Base-by-base conservation (phyloP, 2,113 vertebrate species). In the Rissa tridactyla region DNA sequence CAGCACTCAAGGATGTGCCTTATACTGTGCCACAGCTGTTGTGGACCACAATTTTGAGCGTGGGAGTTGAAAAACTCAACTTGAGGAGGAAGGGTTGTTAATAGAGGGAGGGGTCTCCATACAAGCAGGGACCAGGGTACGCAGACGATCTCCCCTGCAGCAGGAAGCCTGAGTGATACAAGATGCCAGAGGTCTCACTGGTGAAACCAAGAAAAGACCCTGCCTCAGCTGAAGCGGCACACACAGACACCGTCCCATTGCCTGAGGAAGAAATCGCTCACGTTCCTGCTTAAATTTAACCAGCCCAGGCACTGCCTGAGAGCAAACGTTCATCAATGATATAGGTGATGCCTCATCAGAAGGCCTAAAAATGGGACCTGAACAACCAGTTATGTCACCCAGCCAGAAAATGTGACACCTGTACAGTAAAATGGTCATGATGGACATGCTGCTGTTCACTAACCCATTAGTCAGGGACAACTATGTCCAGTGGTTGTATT, bases 161-260 rank as follows among this genome's bases (percentile, higher is more conserved):
- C 27, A 36, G 47, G 17, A 86, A 83, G 71, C 13, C 51, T 1
- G 4, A 38, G 46, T 8, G 25, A 40, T 4, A 11, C 0, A 1
- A 78, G 15, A 32, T 27, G 77, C 25, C 46, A 80, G 47, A 82
- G 42, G 12, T 18, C 22, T 38, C 54, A 20, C 17, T 16, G 36
- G 8, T 19, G 58, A 81, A 38, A 73, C 18, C 65, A 80, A 64
- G 40, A 13, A 36, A 47, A 72, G 49, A 38, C 17, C 23, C 11
- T 12, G 36, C 13, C 57, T 5, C 30, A 88, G 57, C 32, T 54
- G 14, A 42, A 64, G 18, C 1, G 79, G 25, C 34, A 87, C 34
- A 36, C 62, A 47, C 4, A 22, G 26, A 65, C 68, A 90, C 34
- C 9, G 34, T 19, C 40, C 54, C 42, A 25, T 0, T 42, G 65